A percentile compares a stretch with the other conserved stretches of the same genome.
These are phyloP conservation scores for Vulpes vulpes DNA, from an alignment of 2,113 vertebrate species.

Conservation along the genomic window DNA sequence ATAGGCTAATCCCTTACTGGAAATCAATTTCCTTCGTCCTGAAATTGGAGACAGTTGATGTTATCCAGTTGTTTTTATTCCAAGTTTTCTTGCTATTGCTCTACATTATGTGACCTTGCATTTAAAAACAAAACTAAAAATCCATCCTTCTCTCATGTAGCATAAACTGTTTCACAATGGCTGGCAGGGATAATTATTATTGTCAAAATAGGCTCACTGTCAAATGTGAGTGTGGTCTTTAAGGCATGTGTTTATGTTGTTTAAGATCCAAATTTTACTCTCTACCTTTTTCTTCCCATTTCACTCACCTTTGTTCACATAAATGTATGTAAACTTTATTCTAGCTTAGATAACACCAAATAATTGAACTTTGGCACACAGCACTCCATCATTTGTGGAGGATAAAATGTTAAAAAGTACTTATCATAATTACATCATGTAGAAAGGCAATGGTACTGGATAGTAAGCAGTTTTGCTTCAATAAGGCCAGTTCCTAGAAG, in stretches of 20 bases:
- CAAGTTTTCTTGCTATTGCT: constrained; percentile 15
- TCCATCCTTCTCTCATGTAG: neutral
- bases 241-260: neutral
- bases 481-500: constrained; percentile 3
- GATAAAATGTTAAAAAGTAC: neutral
- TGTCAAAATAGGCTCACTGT: neutral
- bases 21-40: neutral
- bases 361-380: neutral
- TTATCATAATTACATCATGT: neutral
- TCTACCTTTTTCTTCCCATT: neutral
- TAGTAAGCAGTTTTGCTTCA: constrained; percentile 41
- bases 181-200: neutral
- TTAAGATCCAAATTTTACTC: constrained; percentile 25
- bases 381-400: neutral
- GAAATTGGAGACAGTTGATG: neutral
- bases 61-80: constrained; percentile 50
- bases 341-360: constrained; percentile 33
- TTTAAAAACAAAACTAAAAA: constrained; percentile 37
- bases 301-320: neutral
- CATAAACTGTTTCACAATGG: constrained; percentile 24
- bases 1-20: neutral
- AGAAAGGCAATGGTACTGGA: constrained; percentile 11
- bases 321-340: neutral
- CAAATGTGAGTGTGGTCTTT: neutral
- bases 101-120: neutral